These are phyloP conservation scores for Oscheius myriophilus DNA, from an alignment of 2,888 invertebrate genomes.

Conservation along the genomic window DNA sequence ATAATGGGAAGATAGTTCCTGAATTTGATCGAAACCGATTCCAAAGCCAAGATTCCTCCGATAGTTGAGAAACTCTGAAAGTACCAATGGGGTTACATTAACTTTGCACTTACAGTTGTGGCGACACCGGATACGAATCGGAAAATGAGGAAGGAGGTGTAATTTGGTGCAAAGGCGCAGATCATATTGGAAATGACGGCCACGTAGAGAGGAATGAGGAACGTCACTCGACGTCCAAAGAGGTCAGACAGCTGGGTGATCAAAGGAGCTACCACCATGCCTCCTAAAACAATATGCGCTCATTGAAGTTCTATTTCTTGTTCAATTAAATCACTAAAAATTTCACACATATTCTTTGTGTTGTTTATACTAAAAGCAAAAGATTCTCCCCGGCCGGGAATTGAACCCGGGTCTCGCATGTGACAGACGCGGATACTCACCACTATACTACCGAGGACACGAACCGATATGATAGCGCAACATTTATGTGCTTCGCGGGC, in stretches of 20 bases:
- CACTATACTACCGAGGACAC: background rate
- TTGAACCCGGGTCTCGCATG: background rate
- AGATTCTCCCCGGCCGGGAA: background rate
- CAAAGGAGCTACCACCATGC: constrained; percentile 59
- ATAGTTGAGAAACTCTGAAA: constrained; percentile 17
- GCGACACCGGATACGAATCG: constrained; percentile 66
- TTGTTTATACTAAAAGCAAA: background rate
- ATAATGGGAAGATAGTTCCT: constrained; percentile 48
- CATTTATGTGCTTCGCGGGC: background rate
- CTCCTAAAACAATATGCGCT: constrained; percentile 34
- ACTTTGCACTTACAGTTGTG: constrained; percentile 43
- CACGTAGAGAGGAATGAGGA: constrained; percentile 61
- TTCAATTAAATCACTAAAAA: background rate
- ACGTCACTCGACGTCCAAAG: constrained; percentile 59
- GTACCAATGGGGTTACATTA: background rate
- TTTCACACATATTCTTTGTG: background rate
- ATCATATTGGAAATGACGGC: constrained; percentile 61
- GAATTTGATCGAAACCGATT: constrained; percentile 54
- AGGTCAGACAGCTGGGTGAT: constrained; percentile 62
- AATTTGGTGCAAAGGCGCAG: constrained; percentile 59
- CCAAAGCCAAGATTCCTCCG: constrained; percentile 41
- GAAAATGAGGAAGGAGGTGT: constrained; percentile 56
- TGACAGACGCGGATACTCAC: background rate
- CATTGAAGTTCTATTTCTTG: background rate
- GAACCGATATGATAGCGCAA: background rate